Conservation (phyloP, 2,797 vertebrate genomes). For the Argyrosomus regius region DNA sequence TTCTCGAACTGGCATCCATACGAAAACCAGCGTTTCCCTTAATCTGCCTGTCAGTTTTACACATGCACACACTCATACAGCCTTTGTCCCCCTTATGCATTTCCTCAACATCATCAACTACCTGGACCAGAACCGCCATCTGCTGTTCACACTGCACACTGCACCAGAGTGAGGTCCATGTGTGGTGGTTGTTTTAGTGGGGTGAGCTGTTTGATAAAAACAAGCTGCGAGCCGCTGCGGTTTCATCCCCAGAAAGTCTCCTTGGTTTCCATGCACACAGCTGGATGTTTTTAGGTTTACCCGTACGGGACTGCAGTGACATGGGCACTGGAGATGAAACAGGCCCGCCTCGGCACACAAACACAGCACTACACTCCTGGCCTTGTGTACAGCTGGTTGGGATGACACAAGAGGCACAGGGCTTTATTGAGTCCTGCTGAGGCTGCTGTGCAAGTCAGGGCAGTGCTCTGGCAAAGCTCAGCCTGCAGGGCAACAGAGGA, state of each 20-base stretch:
- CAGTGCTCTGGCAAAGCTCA: slow-evolving; percentile 81
- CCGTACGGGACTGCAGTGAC: slow-evolving; percentile 70
- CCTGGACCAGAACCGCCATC: slow-evolving; percentile 72
- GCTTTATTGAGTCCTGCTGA: slow-evolving; percentile 78
- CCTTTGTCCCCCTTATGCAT: slow-evolving; percentile 1
- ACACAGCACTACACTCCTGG: slow-evolving; percentile 75
- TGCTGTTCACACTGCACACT: slow-evolving; percentile 66
- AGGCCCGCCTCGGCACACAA: slow-evolving; percentile 79
- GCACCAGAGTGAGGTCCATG: slow-evolving; percentile 43
- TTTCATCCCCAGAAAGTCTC: slow-evolving; percentile 75
- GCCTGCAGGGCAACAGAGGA: slow-evolving; percentile 62
- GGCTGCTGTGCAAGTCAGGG: slow-evolving; percentile 69
- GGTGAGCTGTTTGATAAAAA: slow-evolving; percentile 76
- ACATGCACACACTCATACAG: slow-evolving; percentile 10
- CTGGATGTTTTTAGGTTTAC: slow-evolving; percentile 78
- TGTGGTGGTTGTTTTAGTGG: slow-evolving; percentile 61
- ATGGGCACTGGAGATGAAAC: slow-evolving; percentile 82
- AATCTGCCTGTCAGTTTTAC: slow-evolving; percentile 51
- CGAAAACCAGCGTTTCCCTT: slow-evolving; percentile 49
- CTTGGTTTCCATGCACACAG: slow-evolving; percentile 78
- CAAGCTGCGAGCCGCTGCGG: slow-evolving; percentile 74
- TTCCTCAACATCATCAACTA: neutral
- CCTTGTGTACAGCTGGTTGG: slow-evolving; percentile 78
- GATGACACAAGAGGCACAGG: slow-evolving; percentile 80
- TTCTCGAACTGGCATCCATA: slow-evolving; percentile 32